phyloP scores from a whole-genome alignment of 92 coral and sea anemone species.

The Isaurus tuberculatus region DNA sequence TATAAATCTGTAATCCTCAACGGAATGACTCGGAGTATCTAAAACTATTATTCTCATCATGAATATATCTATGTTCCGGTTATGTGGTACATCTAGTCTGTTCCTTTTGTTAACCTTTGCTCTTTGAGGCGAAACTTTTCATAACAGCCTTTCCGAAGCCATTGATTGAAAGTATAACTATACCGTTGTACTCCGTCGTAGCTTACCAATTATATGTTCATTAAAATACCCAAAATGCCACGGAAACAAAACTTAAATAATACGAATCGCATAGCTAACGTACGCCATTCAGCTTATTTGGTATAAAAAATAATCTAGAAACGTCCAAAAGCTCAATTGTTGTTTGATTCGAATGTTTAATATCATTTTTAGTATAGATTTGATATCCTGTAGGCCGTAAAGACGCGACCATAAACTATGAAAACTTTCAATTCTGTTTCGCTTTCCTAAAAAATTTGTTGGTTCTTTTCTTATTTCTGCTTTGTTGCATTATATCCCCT shows the following conservation, averaged over 20 bases:
- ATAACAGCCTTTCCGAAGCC: neutral
- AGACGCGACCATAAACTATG: no score
- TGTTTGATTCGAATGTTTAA: no score
- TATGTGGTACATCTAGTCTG: slow-evolving; percentile 22
- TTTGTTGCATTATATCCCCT: neutral
- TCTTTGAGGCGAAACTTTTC: neutral
- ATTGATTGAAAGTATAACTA: neutral
- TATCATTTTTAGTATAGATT: no score
- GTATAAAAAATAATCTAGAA: no score
- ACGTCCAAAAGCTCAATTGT: neutral
- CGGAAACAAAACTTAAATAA: neutral
- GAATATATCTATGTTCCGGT: neutral
- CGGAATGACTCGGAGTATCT: slow-evolving; percentile 10
- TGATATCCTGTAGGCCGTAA: no score
- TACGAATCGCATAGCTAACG: neutral
- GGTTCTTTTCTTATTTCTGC: neutral
- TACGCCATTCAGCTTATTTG: neutral
- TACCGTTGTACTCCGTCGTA: neutral
- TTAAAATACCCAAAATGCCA: slow-evolving; percentile 46
- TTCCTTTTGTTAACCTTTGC: neutral
- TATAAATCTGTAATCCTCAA: slow-evolving; percentile 15
- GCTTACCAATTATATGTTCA: slow-evolving; percentile 25
- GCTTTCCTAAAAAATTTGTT: no score
- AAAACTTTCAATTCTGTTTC: no score
- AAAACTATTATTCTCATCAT: neutral